These are phyloP conservation scores for Electrophaes corylata DNA, from an alignment of 2,888 invertebrate genomes.

Conservation along the genomic window DNA sequence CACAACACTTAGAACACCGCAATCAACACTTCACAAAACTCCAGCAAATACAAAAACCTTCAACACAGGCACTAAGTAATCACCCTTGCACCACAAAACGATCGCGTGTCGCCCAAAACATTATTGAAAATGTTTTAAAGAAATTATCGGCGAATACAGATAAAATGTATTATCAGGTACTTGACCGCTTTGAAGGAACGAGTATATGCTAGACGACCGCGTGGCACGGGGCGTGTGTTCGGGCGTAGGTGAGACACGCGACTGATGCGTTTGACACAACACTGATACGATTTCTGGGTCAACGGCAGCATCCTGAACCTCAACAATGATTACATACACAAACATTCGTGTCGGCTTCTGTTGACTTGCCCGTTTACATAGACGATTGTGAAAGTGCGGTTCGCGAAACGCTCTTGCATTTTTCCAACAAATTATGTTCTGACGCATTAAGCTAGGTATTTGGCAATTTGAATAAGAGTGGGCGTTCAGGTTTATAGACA, in stretches of 20 bases:
- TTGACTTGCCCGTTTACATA: conserved; percentile 45
- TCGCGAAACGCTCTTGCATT: conserved; percentile 7
- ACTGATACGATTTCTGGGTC: conserved; percentile 58
- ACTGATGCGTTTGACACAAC: conserved; percentile 36
- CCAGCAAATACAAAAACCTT: conserved; percentile 44
- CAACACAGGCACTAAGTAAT: conserved; percentile 53
- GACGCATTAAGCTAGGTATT: conserved; percentile 7
- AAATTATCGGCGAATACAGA: conserved; percentile 19
- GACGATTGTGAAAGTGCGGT: conserved; percentile 51
- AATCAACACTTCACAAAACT: conserved; percentile 30
- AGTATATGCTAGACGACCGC: neutral
- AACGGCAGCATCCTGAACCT: conserved; percentile 47
- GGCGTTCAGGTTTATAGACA: conserved; percentile 26
- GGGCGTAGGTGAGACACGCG: conserved; percentile 23
- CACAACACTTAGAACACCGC: conserved; percentile 44
- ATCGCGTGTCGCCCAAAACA: conserved; percentile 25
- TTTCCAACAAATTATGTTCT: conserved; percentile 6
- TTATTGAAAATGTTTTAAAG: conserved; percentile 18
- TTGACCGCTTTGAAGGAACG: neutral
- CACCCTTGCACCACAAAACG: conserved; percentile 55
- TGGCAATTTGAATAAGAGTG: conserved; percentile 17
- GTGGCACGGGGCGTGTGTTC: conserved; percentile 8
- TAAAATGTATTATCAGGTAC: conserved; percentile 26
- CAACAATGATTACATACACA: conserved; percentile 52
- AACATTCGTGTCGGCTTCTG: conserved; percentile 41